Evolutionary conservation across 2,888 invertebrate species (phyloP), one percentile per base, ranked within the genome.

Genomic region (Agriopis marginaria): DNA sequence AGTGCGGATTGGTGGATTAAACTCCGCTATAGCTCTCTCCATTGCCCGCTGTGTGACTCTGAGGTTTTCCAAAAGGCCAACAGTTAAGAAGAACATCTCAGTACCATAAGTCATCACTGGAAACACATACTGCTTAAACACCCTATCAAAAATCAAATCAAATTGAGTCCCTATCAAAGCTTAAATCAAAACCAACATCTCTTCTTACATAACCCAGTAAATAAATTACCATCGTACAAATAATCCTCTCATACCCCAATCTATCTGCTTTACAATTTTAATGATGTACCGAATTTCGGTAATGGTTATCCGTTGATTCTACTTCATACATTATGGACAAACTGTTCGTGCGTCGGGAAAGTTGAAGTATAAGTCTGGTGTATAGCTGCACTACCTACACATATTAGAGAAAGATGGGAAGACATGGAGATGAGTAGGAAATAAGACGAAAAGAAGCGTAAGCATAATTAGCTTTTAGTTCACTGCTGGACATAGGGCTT

Each of bases 291-390:
- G 70, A 81, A 81, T 82, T 79, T 75, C 77, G 65, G 84, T 85
- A 85, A 82, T 83, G 82, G 80, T 70, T 70, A 55, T 67, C 74
- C 78, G 76, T 81, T 75, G 81, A 81, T 82, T 75, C 74, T 12
- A 51, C 63, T 77, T 82, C 81, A 85, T 86, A 73, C 75, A 84
- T 86, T 81, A 86, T 86, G 80, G 65, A 84, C 75, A 64, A 74
- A 71, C 55, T 68, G 70, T 78, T 65, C 62, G 70, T 66, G 62
- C 56, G 80, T 79, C 74, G 79, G 77, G 45, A 75, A 80, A 81
- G 78, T 80, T 81, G 79, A 83, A 81, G 81, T 83, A 79, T 80
- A 81, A 80, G 79, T 78, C 74, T 64, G 78, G 54, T 39, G 63
- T 54, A 54, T 71, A 63, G 10, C 44, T 44, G 42, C 45, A 45